Evolutionary conservation across 2,888 invertebrate species (phyloP), one percentile per base, ranked within the genome.

Genomic region (Tetramorium bicarinatum): DNA sequence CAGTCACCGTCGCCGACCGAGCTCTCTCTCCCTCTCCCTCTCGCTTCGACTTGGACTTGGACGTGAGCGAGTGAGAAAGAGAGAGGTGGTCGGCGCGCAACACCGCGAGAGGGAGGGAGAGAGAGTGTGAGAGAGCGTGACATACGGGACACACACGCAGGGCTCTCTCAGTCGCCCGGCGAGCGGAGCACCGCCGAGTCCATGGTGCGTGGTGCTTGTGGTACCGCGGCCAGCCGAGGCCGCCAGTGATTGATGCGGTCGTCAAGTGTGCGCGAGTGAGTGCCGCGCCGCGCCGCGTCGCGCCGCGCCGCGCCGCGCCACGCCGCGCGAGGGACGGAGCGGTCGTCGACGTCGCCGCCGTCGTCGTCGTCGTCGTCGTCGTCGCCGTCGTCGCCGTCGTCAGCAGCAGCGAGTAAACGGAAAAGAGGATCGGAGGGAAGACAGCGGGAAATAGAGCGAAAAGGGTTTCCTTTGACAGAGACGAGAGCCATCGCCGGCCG

Each of bases 181-280:
- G 79, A 79, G 56, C 38, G 72, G 72, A 71, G 71, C 44, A 13
- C 41, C 72, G 47, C 44, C 38, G 79, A 47, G 72, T 59, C 29
- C 52, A 80, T 75, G 84, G 83, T 85, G 83, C 66, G 80, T 62
- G 82, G 47, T 85, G 87, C 87, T 89, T 89, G 88, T 91, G 91
- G 74, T 89, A 87, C 85, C 89, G 84, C 89, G 88, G 84, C 71
- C 71, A 89, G 89, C 79, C 86, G 82, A 59, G 52, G 34, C 56
- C 82, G 85, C 69, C 81, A 83, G 85, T 77, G 85, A 83, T 71
- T 64, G 62, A 61, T 84, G 86, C 82, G 86, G 86, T 71, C 86
- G 87, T 83, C 64, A 80, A 83, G 89, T 87, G 89, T 85, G 75
- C 64, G 79, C 64, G 87, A 11, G 44, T 44, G 15, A 44, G 89